Evolutionary conservation across 2,113 vertebrate genomes (phyloP), one percentile per base, ranked within the genome.

Genomic region (Cyanoramphus novaezelandiae): DNA sequence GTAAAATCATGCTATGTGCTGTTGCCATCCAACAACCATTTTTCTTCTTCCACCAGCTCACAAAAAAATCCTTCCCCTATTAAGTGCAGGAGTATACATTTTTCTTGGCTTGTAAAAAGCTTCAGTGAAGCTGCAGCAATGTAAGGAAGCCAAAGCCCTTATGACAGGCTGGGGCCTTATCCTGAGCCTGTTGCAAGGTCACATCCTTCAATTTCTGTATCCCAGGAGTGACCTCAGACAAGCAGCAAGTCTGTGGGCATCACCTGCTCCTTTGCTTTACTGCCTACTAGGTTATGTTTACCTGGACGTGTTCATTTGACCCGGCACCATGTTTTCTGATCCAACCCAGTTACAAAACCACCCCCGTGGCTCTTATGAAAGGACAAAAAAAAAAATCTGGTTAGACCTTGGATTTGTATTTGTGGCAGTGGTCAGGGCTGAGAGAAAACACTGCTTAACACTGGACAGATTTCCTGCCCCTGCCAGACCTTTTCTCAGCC

Each of bases 1-100:
- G 14, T 35, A 82, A 88, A 94, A 90, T 63, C 62, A 53, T 8
- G 53, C 85, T 86, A 24, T 93, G 59, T 90, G 85, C 85, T 88
- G 75, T 83, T 94, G 79, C 94, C 88, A 93, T 94, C 92, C 85
- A 95, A 95, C 71, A 41, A 70, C 60, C 63, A 65, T 86, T 96
- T 96, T 91, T 93, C 85, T 88, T 90, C 67, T 50, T 90, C 53
- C 50, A 90, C 20, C 55, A 90, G 55, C 86, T 92, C 85, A 88
- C 63, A 81, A 74, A 92, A 94, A 69, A 74, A 12, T 35, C 52
- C 41, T 80, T 92, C 17, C 33, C 21, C 41, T 91, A 63, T 81
- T 90, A 95, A 95, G 25, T 19, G 50, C 86, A 88, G 64, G 46
- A 57, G 29, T n/a, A n/a, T 28, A 52, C 62, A 90, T 90, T 94